phyloP scores from a whole-genome alignment of 2,888 invertebrate species.

The Euzophera pinguis region DNA sequence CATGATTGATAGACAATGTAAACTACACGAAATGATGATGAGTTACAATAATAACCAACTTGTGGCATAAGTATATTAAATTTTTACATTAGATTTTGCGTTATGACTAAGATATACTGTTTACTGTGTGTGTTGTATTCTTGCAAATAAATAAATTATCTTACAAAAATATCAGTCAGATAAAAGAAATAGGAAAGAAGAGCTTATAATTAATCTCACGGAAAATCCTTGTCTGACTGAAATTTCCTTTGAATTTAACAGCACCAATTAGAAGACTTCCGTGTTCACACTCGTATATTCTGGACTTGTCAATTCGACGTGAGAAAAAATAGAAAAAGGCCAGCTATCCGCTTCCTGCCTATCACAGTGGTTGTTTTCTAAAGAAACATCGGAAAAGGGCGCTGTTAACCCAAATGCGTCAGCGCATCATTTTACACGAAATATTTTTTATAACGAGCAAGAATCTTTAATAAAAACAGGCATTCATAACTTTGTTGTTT shows the following conservation, averaged over 20 bases:
- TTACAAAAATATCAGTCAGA: background rate
- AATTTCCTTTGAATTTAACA: slow-evolving; percentile 51
- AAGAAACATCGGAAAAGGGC: slow-evolving; percentile 15
- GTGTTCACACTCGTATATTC: slow-evolving; percentile 42
- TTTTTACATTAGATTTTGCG: too few relatives aligned
- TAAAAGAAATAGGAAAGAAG: too few relatives aligned
- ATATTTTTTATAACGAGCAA: slow-evolving; percentile 7
- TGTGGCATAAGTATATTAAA: too few relatives aligned
- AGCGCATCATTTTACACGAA: slow-evolving; percentile 12
- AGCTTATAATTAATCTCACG: slow-evolving; percentile 16
- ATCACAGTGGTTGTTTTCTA: slow-evolving; percentile 21
- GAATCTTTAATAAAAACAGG: background rate
- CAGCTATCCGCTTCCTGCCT: slow-evolving; percentile 29
- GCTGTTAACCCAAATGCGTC: slow-evolving; percentile 20
- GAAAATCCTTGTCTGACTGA: slow-evolving; percentile 31
- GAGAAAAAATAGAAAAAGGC: slow-evolving; percentile 36
- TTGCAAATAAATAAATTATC: too few relatives aligned
- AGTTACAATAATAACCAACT: too few relatives aligned
- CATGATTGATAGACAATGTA: too few relatives aligned
- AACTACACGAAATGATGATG: too few relatives aligned
- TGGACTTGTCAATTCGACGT: slow-evolving; percentile 42
- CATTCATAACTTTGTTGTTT: slow-evolving; percentile 8
- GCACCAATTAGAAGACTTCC: slow-evolving; percentile 64
- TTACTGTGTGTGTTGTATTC: too few relatives aligned
- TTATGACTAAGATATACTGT: background rate